A percentile compares a stretch with the other conserved stretches of the same genome.
These are phyloP conservation scores for Stictonetta naevosa DNA, from an alignment of 2,113 vertebrate species.

Conservation along the genomic window DNA sequence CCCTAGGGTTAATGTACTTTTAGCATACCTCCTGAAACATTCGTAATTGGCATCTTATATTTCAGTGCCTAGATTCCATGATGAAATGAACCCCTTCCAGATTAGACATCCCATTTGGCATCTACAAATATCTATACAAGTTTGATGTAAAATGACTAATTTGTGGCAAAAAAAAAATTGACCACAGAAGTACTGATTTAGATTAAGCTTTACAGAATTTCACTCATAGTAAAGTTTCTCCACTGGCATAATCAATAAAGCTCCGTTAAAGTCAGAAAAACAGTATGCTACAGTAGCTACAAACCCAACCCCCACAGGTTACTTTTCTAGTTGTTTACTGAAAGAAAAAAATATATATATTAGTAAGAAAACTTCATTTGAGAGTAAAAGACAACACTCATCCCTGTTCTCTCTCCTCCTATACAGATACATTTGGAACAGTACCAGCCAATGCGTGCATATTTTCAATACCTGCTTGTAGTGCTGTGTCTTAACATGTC, in stretches of 20 bases:
- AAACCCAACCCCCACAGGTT: background rate
- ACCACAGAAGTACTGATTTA: background rate
- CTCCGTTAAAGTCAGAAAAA: background rate
- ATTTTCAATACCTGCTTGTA: background rate
- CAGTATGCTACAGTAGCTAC: fast-evolving
- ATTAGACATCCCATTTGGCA: background rate
- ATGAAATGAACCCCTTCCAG: background rate
- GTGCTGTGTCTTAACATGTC: background rate
- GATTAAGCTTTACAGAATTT: background rate
- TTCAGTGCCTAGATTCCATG: background rate
- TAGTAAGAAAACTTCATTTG: background rate
- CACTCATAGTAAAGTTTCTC: background rate
- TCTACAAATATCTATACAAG: background rate
- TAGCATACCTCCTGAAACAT: background rate
- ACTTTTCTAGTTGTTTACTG: background rate
- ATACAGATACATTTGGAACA: background rate
- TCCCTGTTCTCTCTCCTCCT: background rate
- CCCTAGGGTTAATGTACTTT: background rate
- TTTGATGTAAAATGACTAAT: background rate
- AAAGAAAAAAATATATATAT: background rate
- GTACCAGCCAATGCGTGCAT: background rate
- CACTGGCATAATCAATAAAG: background rate
- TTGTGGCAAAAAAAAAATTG: background rate
- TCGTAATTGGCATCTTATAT: background rate
- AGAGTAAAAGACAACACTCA: background rate